Percentiles rank a stretch among this genome's conserved stretches.
Conservation (phyloP, 2,888 invertebrate genomes). For the Smittia aterrima region DNA sequence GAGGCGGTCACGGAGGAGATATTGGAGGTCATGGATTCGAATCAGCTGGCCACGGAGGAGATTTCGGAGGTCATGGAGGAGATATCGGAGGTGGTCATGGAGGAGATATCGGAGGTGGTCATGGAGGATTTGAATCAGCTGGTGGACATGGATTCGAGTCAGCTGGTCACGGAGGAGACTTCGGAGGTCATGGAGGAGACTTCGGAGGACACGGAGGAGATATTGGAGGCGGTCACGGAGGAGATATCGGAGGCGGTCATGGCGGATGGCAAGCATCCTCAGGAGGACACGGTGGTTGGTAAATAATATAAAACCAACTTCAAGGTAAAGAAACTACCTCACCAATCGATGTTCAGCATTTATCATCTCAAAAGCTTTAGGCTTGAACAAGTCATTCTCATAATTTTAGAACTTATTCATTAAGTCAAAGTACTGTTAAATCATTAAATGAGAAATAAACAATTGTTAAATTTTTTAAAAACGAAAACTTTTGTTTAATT, state of each 20-base stretch:
- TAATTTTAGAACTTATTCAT: too few relatives aligned
- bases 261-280: background rate
- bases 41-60: background rate
- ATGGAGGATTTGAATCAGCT: background rate
- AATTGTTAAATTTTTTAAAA: too few relatives aligned
- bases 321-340: too few relatives aligned
- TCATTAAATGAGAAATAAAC: too few relatives aligned
- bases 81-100: background rate
- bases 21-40: slow-evolving; percentile 1
- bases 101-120: slow-evolving; percentile 6
- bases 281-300: too few relatives aligned
- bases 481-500: too few relatives aligned
- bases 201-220: background rate
- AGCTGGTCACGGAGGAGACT: background rate
- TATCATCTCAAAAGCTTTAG: too few relatives aligned
- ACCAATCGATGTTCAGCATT: too few relatives aligned
- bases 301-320: too few relatives aligned
- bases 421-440: too few relatives aligned
- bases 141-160: background rate
- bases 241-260: background rate
- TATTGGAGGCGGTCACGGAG: background rate
- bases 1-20: background rate
- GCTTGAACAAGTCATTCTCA: too few relatives aligned
- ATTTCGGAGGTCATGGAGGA: background rate
- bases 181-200: background rate